A percentile compares a stretch with the other conserved stretches of the same genome.
phyloP scores from a whole-genome alignment of 2,797 vertebrate species.

The Scomberomorus guttatus region DNA sequence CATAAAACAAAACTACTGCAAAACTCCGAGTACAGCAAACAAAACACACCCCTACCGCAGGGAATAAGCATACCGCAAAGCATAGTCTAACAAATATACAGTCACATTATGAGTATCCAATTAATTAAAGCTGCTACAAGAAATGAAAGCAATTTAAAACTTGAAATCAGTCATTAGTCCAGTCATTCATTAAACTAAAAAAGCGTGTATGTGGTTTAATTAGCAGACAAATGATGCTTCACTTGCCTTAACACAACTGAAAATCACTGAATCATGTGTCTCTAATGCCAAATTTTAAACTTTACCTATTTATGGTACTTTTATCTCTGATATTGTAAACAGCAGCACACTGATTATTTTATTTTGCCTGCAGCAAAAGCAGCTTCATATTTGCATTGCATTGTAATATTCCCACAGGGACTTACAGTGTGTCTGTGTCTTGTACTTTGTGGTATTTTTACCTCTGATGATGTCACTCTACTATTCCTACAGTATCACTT shows the following conservation, averaged over 20 bases:
- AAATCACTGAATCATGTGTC: neutral
- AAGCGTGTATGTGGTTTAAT: constrained; percentile 4
- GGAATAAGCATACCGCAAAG: too few species aligned
- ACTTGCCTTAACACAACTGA: neutral
- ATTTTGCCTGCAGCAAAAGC: neutral
- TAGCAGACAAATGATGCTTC: constrained; percentile 7
- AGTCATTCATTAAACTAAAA: constrained; percentile 23
- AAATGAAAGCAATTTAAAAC: constrained; percentile 13
- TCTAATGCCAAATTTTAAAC: neutral
- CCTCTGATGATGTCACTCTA: constrained; percentile 50
- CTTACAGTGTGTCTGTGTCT: constrained; percentile 14
- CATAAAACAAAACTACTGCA: too few species aligned
- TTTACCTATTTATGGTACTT: neutral
- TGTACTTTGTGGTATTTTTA: constrained; percentile 58
- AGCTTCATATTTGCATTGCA: neutral
- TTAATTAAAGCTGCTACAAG: constrained; percentile 20
- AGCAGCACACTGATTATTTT: neutral
- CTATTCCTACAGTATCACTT: constrained; percentile 52
- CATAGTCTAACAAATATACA: too few species aligned
- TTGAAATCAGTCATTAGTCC: constrained; percentile 7
- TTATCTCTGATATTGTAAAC: neutral
- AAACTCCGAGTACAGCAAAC: too few species aligned
- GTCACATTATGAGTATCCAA: neutral
- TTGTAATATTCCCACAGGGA: constrained; percentile 30
- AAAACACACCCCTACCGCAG: too few species aligned